A percentile compares a stretch with the other conserved stretches of the same genome.
phyloP scores from a whole-genome alignment of 2,888 invertebrate genomes.

The Chrysodeixis includens region DNA sequence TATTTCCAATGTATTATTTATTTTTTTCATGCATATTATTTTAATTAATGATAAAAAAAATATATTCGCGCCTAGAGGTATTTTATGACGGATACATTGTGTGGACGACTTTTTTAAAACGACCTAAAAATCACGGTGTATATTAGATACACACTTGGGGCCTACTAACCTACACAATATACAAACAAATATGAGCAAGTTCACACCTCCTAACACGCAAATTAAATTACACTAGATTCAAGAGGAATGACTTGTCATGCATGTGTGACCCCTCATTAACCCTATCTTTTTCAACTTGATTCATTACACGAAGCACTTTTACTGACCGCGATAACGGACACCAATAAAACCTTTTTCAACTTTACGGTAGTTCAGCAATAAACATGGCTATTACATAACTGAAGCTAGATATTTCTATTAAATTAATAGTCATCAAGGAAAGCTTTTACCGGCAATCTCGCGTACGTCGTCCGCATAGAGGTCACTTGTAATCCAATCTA shows the following conservation, averaged over 20 bases:
- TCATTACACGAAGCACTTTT: constrained; percentile 33
- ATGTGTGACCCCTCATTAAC: constrained; percentile 26
- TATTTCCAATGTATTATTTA: too few species aligned
- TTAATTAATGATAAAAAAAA: too few species aligned
- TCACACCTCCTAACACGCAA: background rate
- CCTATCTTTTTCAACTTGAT: constrained; percentile 15
- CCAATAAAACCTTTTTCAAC: constrained; percentile 19
- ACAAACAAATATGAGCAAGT: background rate
- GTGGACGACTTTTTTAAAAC: too few species aligned
- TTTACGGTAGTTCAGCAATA: constrained; percentile 10
- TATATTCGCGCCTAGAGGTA: too few species aligned
- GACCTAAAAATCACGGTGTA: too few species aligned
- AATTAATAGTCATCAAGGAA: constrained; percentile 29
- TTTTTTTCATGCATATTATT: too few species aligned
- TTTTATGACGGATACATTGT: too few species aligned
- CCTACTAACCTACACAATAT: constrained; percentile 41
- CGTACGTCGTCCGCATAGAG: constrained; percentile 31
- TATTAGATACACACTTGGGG: background rate
- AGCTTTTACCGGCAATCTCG: constrained; percentile 34
- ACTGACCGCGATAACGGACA: constrained; percentile 24
- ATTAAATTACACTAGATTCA: background rate
- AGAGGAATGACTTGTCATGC: constrained; percentile 12
- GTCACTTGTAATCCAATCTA: constrained; percentile 60
- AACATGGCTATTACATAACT: constrained; percentile 18
- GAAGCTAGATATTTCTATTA: constrained; percentile 28